Conservation (phyloP, 1,140 invertebrate genomes). For the Drosophila littoralis region DNA sequence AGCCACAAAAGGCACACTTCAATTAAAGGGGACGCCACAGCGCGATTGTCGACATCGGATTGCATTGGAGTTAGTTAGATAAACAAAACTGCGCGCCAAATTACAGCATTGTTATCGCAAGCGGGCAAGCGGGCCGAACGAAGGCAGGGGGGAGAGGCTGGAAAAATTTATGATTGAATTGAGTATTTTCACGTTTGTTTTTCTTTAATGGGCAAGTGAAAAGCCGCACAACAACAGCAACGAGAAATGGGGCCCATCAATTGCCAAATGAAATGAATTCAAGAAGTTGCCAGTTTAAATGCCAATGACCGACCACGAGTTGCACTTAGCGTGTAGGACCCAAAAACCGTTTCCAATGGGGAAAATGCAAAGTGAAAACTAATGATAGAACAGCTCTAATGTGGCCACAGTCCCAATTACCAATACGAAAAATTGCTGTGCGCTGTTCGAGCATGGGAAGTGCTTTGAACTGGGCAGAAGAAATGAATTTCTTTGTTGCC, state of each 20-base stretch:
- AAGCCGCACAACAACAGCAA: constrained; percentile 34
- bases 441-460: background rate
- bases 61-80: constrained; percentile 55
- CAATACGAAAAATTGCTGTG: constrained; percentile 9
- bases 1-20: constrained; percentile 65
- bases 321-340: constrained; percentile 36
- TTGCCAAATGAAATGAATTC: constrained; percentile 58
- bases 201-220: constrained; percentile 57
- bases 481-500: constrained; percentile 2
- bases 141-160: background rate
- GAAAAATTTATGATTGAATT: constrained; percentile 66
- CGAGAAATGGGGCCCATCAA: constrained; percentile 40
- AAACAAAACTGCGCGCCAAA: constrained; percentile 61
- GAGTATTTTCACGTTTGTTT: constrained; percentile 56
- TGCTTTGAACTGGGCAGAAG: background rate
- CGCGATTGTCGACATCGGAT: constrained; percentile 41
- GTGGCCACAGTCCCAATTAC: constrained; percentile 12
- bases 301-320: constrained; percentile 53
- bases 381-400: constrained; percentile 48
- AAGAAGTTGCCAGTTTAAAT: constrained; percentile 48
- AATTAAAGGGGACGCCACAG: constrained; percentile 56
- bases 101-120: constrained; percentile 63
- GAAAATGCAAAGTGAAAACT: constrained; percentile 43
- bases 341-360: background rate
- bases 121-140: background rate